phyloP scores from a whole-genome alignment of 2,113 vertebrate species.

The Argyrosomus japonicus region DNA sequence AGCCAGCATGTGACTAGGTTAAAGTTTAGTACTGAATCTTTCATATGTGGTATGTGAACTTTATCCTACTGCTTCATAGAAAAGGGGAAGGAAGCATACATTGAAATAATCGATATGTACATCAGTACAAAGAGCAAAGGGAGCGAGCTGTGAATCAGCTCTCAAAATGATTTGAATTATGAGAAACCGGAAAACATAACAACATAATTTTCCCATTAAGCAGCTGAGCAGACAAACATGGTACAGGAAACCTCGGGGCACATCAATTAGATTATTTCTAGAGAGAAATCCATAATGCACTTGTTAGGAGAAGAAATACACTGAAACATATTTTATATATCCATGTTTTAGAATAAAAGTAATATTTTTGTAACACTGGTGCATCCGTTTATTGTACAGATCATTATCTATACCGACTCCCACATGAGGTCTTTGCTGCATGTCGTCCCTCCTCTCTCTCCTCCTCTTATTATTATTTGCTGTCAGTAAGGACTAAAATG shows the following conservation, averaged over 20 bases:
- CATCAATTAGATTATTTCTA: constrained; percentile 38
- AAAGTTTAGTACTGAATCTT: background rate
- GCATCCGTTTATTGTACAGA: too few relatives aligned
- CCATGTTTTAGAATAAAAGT: too few relatives aligned
- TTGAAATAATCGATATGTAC: background rate
- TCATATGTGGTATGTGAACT: background rate
- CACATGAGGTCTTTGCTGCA: too few relatives aligned
- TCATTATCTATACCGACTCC: too few relatives aligned
- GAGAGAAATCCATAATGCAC: background rate
- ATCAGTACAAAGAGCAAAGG: background rate
- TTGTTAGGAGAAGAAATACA: background rate
- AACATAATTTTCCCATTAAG: constrained; percentile 44
- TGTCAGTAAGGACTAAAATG: too few relatives aligned
- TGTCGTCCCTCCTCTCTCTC: too few relatives aligned
- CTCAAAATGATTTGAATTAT: background rate
- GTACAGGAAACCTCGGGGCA: background rate
- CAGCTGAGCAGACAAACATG: constrained; percentile 28
- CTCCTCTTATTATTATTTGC: too few relatives aligned
- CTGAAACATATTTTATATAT: background rate
- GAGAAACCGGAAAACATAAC: constrained; percentile 34
- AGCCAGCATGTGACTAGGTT: background rate
- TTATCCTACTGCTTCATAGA: background rate
- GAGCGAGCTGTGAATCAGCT: background rate
- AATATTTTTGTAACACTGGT: too few relatives aligned
- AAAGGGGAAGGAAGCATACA: background rate